Evolutionary conservation across 1,140 invertebrate species (phyloP).

Genomic region (Anastrepha obliqua): DNA sequence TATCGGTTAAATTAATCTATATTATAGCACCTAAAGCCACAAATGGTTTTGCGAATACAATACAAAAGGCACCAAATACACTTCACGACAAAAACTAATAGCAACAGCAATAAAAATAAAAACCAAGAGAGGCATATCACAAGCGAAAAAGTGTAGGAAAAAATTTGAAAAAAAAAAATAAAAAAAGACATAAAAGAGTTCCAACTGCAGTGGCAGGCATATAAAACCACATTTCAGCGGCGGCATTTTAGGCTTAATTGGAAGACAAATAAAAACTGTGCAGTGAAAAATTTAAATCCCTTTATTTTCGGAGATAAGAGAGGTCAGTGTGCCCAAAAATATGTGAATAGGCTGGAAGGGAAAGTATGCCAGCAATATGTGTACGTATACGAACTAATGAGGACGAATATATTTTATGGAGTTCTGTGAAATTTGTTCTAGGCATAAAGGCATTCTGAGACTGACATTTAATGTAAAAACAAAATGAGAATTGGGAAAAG

Average conservation of each 20-base stretch:
- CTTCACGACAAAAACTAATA: not conserved
- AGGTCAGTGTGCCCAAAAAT: no score
- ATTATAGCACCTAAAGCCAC: conserved; percentile 45
- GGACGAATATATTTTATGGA: no score
- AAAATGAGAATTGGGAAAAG: no score
- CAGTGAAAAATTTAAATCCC: no score
- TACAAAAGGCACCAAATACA: not conserved
- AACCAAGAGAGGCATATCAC: not conserved
- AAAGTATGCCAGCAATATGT: not conserved
- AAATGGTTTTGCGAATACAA: not conserved
- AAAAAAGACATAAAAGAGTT: not conserved
- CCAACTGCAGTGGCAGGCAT: no score
- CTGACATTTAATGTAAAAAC: no score
- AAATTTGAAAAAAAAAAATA: not conserved
- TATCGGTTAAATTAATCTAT: conserved; percentile 41
- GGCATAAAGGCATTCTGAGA: no score
- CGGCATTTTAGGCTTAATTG: not conserved
- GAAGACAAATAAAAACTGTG: not conserved
- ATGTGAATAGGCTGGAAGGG: no score
- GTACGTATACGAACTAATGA: no score
- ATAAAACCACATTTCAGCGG: no score
- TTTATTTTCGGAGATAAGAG: no score
- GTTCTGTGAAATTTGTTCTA: no score
- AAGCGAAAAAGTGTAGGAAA: not conserved
- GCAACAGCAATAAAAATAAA: conserved; percentile 14